Evolutionary conservation across 30 jellyfish, hydroid and myxozoan genomes (phyloP).

Genomic region (Rhopilema esculentum): DNA sequence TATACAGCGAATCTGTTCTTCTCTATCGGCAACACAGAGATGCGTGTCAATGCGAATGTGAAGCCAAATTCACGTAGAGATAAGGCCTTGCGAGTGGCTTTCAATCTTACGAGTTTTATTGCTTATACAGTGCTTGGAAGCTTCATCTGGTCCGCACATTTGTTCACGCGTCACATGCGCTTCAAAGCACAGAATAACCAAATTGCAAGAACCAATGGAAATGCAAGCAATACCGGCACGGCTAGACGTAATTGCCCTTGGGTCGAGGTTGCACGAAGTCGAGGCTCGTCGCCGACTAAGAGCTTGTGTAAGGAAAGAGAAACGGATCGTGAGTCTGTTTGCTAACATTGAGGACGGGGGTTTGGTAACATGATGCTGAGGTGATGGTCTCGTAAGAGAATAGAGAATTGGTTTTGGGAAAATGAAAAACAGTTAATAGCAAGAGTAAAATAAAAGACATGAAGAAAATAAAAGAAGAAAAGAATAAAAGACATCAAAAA

Average conservation of each 20-base stretch:
- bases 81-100: constrained; percentile 76
- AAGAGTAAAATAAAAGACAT: no score
- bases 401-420: background rate
- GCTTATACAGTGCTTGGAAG: constrained; percentile 88
- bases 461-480: no score
- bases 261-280: constrained; percentile 95
- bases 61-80: constrained; percentile 79
- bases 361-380: background rate
- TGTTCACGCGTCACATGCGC: constrained; percentile 98
- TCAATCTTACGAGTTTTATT: constrained; percentile 72
- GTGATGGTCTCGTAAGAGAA: background rate
- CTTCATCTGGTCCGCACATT: constrained; percentile 95
- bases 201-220: constrained; percentile 85
- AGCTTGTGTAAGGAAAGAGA: constrained; percentile 86
- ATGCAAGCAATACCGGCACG: constrained; percentile 45
- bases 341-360: constrained; percentile 59
- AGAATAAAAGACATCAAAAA: no score
- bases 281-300: constrained; percentile 94
- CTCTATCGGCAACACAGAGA: constrained; percentile 93
- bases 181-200: constrained; percentile 98
- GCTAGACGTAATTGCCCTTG: constrained; percentile 83
- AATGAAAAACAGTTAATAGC: no score
- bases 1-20: constrained; percentile 81
- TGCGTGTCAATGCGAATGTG: constrained; percentile 55
- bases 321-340: constrained; percentile 98